Evolutionary conservation across 2,888 invertebrate genomes (phyloP), one percentile per base, ranked within the genome.

Genomic region (Rotaria sp.): DNA sequence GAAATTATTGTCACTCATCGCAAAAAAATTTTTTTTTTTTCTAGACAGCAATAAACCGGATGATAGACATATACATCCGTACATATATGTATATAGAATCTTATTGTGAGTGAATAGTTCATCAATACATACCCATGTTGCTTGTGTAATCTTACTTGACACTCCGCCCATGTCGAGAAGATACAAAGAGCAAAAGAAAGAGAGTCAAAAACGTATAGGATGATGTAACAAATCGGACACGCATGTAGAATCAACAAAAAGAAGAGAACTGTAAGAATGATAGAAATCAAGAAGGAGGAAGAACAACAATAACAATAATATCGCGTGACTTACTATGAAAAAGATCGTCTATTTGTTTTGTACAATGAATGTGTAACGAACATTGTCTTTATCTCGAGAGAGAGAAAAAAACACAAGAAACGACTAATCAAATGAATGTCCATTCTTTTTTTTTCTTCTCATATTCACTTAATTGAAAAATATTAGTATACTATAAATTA

Each of bases 141-240:
- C 67, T 67, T 67, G 67, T 67, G 67, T 67, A 67, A 67, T 67
- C 67, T 67, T 67, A 67, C 67, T 67, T 67, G 67, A 67, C 67
- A 67, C 67, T 67, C 67, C 67, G 67, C 35, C 67, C 67, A 67
- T 67, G 18, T 35, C 67, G 35, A 67, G 21, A 67, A 67, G 5
- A 67, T 35, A 67, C 13, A 35, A 67, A 67, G 59, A 24, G 55
- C n/a, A 59, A 13, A 30, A 67, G 8, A 67, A 35, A 38, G 38
- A 26, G 11, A 67, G 11, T 30, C 13, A 30, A 59, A 67, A 67
- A 30, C 15, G 26, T 67, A 59, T 59, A 59, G 5, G 67, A 67
- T 67, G 67, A 67, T 35, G 67, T 67, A 35, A 67, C 21, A 35
- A 35, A 18, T 35, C 5, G 35, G 5, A 67, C 15, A 21, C 18